These are phyloP conservation scores for Neolamprologus hecqui DNA, from an alignment of 2,113 vertebrate genomes.

Conservation along the genomic window DNA sequence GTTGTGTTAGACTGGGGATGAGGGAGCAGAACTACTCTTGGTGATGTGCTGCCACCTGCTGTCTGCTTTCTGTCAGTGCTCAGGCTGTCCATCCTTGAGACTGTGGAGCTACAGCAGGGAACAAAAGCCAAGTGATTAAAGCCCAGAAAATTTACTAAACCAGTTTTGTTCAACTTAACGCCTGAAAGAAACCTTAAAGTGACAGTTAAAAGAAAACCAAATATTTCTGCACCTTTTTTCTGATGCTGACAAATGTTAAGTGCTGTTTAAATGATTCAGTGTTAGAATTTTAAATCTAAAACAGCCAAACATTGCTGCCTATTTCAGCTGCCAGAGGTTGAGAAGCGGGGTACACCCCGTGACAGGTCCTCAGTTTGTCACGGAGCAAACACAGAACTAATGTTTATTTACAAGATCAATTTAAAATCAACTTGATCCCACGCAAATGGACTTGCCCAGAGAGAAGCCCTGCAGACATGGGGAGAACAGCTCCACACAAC, in stretches of 20 bases:
- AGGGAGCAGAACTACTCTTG: rapidly evolving
- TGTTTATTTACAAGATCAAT: neutral
- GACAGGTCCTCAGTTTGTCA: neutral
- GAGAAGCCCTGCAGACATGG: neutral
- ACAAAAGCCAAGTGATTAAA: rapidly evolving
- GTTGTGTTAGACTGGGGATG: neutral
- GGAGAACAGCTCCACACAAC: neutral
- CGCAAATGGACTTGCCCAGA: rapidly evolving
- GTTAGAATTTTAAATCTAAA: neutral
- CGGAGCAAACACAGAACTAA: neutral
- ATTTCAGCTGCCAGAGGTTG: rapidly evolving
- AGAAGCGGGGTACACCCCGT: rapidly evolving
- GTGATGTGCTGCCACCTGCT: neutral
- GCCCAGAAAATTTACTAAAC: neutral
- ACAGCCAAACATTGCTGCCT: neutral
- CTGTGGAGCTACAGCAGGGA: neutral
- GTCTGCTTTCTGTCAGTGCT: neutral
- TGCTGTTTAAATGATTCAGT: neutral
- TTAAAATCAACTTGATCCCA: neutral
- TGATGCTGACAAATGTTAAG: neutral
- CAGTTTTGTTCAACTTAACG: rapidly evolving
- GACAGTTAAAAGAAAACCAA: neutral
- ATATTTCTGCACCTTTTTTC: neutral
- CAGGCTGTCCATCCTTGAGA: neutral
- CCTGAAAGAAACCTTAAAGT: neutral